Evolutionary conservation across 2,888 invertebrate genomes (phyloP).

Genomic region (Podabrus alpinus): DNA sequence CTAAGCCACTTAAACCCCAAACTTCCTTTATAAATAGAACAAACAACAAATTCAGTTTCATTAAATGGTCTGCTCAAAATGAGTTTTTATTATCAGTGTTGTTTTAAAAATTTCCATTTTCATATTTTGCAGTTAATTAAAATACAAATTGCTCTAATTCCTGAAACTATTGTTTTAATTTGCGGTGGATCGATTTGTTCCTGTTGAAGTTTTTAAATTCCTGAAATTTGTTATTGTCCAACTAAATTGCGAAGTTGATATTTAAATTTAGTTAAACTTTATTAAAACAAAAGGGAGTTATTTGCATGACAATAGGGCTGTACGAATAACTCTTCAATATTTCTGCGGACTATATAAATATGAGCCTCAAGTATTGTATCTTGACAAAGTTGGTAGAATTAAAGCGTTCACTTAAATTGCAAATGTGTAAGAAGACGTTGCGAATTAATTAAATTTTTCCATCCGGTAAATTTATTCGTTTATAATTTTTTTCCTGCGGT

Average conservation of each 20-base stretch:
- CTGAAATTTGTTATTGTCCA: neutral
- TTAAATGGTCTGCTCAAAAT: too few relatives aligned
- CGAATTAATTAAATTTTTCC: slow-evolving; percentile 12
- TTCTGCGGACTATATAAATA: slow-evolving; percentile 18
- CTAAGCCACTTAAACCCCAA: too few relatives aligned
- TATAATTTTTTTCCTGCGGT: slow-evolving; percentile 1
- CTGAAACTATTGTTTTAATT: neutral
- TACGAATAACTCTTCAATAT: slow-evolving; percentile 32
- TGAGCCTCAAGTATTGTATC: slow-evolving; percentile 13
- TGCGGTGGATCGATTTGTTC: neutral
- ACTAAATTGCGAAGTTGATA: slow-evolving; percentile 27
- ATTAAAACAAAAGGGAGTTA: slow-evolving; percentile 32
- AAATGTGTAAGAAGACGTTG: slow-evolving; percentile 8
- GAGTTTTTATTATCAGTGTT: neutral
- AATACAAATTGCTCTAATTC: neutral
- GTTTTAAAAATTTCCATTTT: neutral
- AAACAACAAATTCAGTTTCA: too few relatives aligned
- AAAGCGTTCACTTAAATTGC: slow-evolving; percentile 16
- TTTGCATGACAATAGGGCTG: slow-evolving; percentile 32
- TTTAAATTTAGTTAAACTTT: slow-evolving; percentile 30
- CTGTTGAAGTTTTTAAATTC: neutral
- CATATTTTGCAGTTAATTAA: neutral
- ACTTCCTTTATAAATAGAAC: too few relatives aligned
- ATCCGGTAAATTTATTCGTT: slow-evolving; percentile 3
- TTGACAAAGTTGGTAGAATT: slow-evolving; percentile 12